These are phyloP conservation scores for Cheilosia urbana DNA, from an alignment of 2,888 invertebrate species.

Conservation along the genomic window DNA sequence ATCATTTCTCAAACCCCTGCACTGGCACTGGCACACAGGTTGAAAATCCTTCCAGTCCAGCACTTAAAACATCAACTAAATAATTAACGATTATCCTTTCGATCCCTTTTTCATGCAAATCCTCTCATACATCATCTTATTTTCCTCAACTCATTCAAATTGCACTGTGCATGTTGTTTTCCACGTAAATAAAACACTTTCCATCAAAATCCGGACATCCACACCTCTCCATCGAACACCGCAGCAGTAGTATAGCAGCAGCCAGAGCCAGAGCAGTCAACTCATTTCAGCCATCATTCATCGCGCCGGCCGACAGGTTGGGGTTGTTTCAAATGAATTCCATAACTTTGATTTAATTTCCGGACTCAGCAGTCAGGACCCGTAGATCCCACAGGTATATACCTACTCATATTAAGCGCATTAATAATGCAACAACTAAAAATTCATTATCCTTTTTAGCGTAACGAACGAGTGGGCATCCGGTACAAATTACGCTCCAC, in stretches of 20 bases:
- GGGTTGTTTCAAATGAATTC: conserved; percentile 61
- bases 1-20: conserved; percentile 11
- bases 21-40: neutral
- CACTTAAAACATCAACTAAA: conserved; percentile 71
- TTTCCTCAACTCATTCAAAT: conserved; percentile 39
- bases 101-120: conserved; percentile 67
- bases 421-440: conserved; percentile 80
- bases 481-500: conserved; percentile 67
- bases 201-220: conserved; percentile 44
- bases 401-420: conserved; percentile 76
- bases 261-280: conserved; percentile 20
- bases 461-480: conserved; percentile 64
- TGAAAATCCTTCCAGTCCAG: conserved; percentile 45
- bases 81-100: conserved; percentile 72
- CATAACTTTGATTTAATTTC: conserved; percentile 76
- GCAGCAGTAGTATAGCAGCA: too few species aligned
- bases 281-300: conserved; percentile 71
- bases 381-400: conserved; percentile 69
- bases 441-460: conserved; percentile 79
- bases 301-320: conserved; percentile 58
- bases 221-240: conserved; percentile 11
- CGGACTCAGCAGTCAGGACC: conserved; percentile 74
- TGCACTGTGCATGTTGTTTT: conserved; percentile 34
- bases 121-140: conserved; percentile 40
- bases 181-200: conserved; percentile 63